Evolutionary conservation across 2,797 vertebrate genomes (phyloP), one percentile per base, ranked within the genome.

Genomic region (Danio kyathit): DNA sequence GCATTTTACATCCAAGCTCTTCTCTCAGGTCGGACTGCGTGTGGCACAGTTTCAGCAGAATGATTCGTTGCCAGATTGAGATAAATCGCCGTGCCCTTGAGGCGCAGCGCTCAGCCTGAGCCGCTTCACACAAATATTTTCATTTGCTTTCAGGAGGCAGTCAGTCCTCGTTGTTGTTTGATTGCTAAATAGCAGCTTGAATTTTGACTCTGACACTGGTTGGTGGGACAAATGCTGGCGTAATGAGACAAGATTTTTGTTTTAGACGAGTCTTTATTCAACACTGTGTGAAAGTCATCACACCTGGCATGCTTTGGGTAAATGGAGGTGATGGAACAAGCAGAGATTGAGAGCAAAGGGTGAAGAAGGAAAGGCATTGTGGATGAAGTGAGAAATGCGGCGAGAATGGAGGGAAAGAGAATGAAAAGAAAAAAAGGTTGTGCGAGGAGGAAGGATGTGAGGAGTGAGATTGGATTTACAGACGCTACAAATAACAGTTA

Each of bases 21-120:
- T 48, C 19, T 16, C 44, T 73, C 40, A 49, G 59, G 76, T 12
- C 3, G 51, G 44, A 8, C 16, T 44, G 19, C 19, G 17, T 48
- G 60, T 72, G 74, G 60, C 46, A 60, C 56, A 66, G 69, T 74
- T 66, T 72, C 17, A 56, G 52, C 1, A 44, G 52, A 67, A 46
- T n/a, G 61, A 76, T 70, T 65, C 13, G 16, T 78, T 65, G 43
- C 48, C 67, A 73, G 74, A 77, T 74, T 59, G 75, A 79, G 61
- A 83, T 79, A 17, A 78, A 59, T 73, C 44, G 19, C 29, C 8
- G 5, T 74, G 81, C 54, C 81, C 70, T 74, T 83, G 81, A 79
- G 75, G 29, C 38, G 19, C 41, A 10, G 61, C 52, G 49, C 16
- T 63, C 40, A 82, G 61, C 66, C 21, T 52, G 38, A 74, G 41